A percentile compares a stretch with the other conserved stretches of the same genome.
These are phyloP conservation scores for Anastrepha ludens DNA, from an alignment of 1,140 invertebrate species.

Conservation along the genomic window DNA sequence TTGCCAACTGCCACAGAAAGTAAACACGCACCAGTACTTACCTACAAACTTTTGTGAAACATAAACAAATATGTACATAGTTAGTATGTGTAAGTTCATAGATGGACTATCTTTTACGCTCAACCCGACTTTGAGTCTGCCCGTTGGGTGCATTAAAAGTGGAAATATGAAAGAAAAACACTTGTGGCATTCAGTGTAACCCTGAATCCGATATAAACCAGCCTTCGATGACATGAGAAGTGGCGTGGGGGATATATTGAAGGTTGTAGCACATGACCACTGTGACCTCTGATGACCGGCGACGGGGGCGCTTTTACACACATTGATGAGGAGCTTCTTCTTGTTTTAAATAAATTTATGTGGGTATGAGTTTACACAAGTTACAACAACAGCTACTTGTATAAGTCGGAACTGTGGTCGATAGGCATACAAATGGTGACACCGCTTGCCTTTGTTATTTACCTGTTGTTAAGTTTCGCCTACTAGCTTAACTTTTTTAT, in stretches of 20 bases:
- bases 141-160: conserved; percentile 40
- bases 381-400: no score
- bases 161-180: conserved; percentile 52
- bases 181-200: conserved; percentile 47
- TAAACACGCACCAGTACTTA: conserved; percentile 42
- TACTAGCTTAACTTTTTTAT: conserved; percentile 26
- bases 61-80: conserved; percentile 5
- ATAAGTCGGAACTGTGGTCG: not conserved
- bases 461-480: conserved; percentile 20
- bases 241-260: not conserved
- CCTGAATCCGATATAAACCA: conserved; percentile 20
- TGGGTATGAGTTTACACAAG: not conserved
- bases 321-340: not conserved
- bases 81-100: not conserved
- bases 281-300: conserved; percentile 45
- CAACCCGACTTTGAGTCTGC: not conserved
- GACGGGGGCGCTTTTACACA: conserved; percentile 13
- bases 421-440: conserved; percentile 30
- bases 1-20: conserved; percentile 47
- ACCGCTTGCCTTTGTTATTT: not conserved
- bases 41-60: conserved; percentile 27
- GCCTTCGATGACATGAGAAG: not conserved
- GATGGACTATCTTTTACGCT: conserved; percentile 8
- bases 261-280: conserved; percentile 18
- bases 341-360: not conserved